Evolutionary conservation across 92 coral and sea anemone species (phyloP), one percentile per base, ranked within the genome.

Genomic region (Zoanthus solanderi): DNA sequence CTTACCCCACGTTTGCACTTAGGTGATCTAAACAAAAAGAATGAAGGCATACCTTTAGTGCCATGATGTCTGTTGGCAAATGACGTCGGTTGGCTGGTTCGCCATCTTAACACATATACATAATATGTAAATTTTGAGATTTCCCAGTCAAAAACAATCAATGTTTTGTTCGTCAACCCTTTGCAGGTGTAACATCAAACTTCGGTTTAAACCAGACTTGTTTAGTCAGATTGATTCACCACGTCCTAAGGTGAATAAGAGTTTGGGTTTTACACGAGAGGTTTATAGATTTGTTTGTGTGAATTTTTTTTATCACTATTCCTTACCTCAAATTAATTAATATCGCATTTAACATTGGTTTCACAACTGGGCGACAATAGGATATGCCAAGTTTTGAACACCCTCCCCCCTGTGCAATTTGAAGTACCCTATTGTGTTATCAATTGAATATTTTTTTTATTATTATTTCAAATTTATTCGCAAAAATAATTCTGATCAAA

Each of bases 1-100:
- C 76, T 68, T 23, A 18, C 77, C 88, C 94, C 98, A 95, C 98
- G 95, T 94, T 95, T 95, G 76, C 95, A 84, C 98, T 95, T 95
- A 95, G 96, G 98, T 93, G 84, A 95, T 94, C 75, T 45, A 69
- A 71, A 79, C 78, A 52, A 6, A 83, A 52, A 78, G 79, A 73
- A 66, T 84, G 72, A 84, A 56, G 66, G 28, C 32, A 81, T 14
- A 84, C 92, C 44, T 60, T 5, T 78, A 96, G 94, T 93, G 96
- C 94, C 98, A 88, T 61, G 57, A 68, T 87, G 98, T 93, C 95
- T 91, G 93, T 75, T 76, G 44, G 85, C 28, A 81, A 45, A 81
- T 81, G 75, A 81, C 75, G 10, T 81, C 28, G 85, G 85, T 81
- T 65, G 85, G 85, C 15, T 81, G 31, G 74, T 73, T 66, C 16